phyloP scores from a whole-genome alignment of 2,113 vertebrate genomes.

The Percopsis transmontana region DNA sequence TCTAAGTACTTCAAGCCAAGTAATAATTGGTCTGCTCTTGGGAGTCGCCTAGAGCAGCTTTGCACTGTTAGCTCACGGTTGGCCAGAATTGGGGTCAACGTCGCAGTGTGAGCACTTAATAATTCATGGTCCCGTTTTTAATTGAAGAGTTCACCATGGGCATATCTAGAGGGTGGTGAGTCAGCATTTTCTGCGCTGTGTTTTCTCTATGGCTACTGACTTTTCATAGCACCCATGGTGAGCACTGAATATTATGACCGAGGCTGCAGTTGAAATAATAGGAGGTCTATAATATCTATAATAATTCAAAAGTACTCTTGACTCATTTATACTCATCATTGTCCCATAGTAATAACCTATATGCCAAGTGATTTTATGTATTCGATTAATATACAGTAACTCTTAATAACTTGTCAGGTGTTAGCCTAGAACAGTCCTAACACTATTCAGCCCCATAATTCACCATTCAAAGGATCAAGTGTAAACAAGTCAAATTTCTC shows the following conservation, averaged over 20 bases:
- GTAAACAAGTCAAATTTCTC: background rate
- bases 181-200: conserved; percentile 21
- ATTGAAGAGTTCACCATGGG: conserved; percentile 28
- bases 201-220: conserved; percentile 34
- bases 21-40: conserved; percentile 31
- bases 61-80: conserved; percentile 24
- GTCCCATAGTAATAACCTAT: conserved; percentile 18
- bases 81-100: conserved; percentile 33
- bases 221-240: conserved; percentile 25
- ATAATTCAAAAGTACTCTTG: conserved; percentile 23
- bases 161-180: conserved; percentile 37
- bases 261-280: conserved; percentile 21
- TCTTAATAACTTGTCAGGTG: conserved; percentile 12
- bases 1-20: background rate
- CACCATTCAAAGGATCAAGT: background rate
- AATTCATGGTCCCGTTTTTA: conserved; percentile 61
- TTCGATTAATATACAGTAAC: conserved; percentile 49
- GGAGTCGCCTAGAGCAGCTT: conserved; percentile 45
- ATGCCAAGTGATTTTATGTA: conserved; percentile 29
- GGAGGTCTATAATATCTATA: too few species aligned
- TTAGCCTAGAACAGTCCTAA: conserved; percentile 37
- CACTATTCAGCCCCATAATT: background rate
- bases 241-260: conserved; percentile 21
- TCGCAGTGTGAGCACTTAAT: conserved; percentile 43
- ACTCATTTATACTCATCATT: conserved; percentile 23